Evolutionary conservation across 1,140 invertebrate species (phyloP).

Genomic region (Hyposmocoma kahamanoa): DNA sequence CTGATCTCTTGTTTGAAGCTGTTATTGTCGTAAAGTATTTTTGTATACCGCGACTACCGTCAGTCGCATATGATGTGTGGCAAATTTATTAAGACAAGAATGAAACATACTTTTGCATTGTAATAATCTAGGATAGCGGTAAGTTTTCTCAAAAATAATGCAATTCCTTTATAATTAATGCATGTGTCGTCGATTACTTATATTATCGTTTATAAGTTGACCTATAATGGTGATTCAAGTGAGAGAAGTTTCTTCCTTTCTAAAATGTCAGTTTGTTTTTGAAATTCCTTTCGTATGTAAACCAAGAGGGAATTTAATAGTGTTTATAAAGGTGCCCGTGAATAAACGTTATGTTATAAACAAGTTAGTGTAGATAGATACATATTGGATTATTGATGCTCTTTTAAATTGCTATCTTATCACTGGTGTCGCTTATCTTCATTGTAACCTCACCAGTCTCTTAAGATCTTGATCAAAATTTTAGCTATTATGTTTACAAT

Average conservation of each 20-base stretch:
- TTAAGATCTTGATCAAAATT: too few relatives aligned
- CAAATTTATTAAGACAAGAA: slow-evolving; percentile 57
- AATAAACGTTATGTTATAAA: background rate
- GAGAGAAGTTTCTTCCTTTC: slow-evolving; percentile 28
- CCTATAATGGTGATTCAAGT: slow-evolving; percentile 17
- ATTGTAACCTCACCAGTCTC: too few relatives aligned
- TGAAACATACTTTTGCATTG: slow-evolving; percentile 63
- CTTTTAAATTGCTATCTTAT: slow-evolving; percentile 1
- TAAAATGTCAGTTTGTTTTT: slow-evolving; percentile 36
- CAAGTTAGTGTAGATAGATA: background rate
- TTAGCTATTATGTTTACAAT: too few relatives aligned
- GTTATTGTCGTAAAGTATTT: slow-evolving; percentile 4
- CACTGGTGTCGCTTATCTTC: too few relatives aligned
- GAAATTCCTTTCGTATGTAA: slow-evolving; percentile 9
- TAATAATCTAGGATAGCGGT: slow-evolving; percentile 53
- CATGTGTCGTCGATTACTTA: background rate
- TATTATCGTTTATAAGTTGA: slow-evolving; percentile 12
- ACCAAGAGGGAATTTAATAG: background rate
- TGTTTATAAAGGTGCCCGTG: background rate
- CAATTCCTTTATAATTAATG: background rate
- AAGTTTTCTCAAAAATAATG: slow-evolving; percentile 33
- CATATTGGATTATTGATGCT: background rate
- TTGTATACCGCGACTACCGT: background rate
- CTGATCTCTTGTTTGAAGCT: slow-evolving; percentile 19
- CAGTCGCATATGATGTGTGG: slow-evolving; percentile 44